Evolutionary conservation across 2,113 vertebrate species (phyloP), one percentile per base, ranked within the genome.

Genomic region (Electrona antarctica): DNA sequence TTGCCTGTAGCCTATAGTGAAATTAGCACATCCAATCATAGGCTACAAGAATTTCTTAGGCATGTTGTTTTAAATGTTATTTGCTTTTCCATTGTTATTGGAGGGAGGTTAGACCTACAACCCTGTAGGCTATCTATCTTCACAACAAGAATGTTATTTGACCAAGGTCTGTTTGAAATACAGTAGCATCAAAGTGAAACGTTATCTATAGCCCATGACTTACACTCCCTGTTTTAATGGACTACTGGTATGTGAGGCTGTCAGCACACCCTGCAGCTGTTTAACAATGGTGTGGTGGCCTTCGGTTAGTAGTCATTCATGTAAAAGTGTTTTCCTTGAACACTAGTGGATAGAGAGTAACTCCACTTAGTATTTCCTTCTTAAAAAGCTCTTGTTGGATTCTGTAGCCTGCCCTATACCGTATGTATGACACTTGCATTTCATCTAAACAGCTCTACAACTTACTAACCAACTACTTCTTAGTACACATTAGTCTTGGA

Each of bases 231-330:
- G 47, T 79, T 80, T 77, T 68, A 76, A 85, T 69, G 61, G 71
- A 58, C 52, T 67, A 28, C 54, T 74, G 49, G 21, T 33, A 21
- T 51, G 59, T 60, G 28, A 11, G 33, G 54, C 66, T 79, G 83
- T 78, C 73, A 81, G 55, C 73, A 68, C 72, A 63, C 55, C 61
- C 15, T 71, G 29, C 45, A 52, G 64, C 59, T 87, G 83, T 87
- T 87, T 87, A 51, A 75, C 83, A 72, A 77, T 83, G 83, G 83
- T 72, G 82, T 72, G 82, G 67, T 67, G 78, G 69, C 78, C 45
- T 41, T 4, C 33, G 5, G 33, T 6, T 21, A 41, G 33, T 41
- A 41, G 33, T 41, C 33, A 41, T 41, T 41, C 33, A 21, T 41
- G 33, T 41, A 41, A 41, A 61, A 71, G 61, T 12, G 58, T 80